A percentile compares a stretch with the other conserved stretches of the same genome.
Evolutionary conservation across 2,888 invertebrate species (phyloP).

Genomic region (Acronicta aceris): DNA sequence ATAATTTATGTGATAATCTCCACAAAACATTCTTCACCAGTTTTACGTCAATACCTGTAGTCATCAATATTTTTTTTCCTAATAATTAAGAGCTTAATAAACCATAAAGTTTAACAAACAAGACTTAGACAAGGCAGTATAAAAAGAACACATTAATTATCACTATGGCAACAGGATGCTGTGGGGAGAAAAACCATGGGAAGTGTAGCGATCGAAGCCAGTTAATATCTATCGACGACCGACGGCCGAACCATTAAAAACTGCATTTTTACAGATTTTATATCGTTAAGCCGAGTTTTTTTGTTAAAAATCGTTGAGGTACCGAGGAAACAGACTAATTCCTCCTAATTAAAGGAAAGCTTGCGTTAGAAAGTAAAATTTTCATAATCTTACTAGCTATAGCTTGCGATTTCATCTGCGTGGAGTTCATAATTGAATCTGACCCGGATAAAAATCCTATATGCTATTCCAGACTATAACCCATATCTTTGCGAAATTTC

Average conservation of each 20-base stretch:
- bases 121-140: slow-evolving; percentile 13
- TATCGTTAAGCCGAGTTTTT: slow-evolving; percentile 11
- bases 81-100: slow-evolving; percentile 17
- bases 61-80: slow-evolving; percentile 1
- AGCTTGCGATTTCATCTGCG: no score
- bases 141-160: slow-evolving; percentile 48
- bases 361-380: background rate
- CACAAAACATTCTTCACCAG: background rate
- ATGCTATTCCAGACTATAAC: no score
- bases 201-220: slow-evolving; percentile 42
- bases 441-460: no score
- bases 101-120: slow-evolving; percentile 17
- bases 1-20: background rate
- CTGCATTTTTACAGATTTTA: slow-evolving; percentile 29
- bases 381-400: background rate
- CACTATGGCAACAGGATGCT: slow-evolving; percentile 46
- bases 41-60: slow-evolving; percentile 1
- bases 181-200: slow-evolving; percentile 48
- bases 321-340: background rate
- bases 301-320: background rate
- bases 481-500: no score
- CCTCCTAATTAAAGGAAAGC: background rate
- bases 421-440: no score
- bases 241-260: slow-evolving; percentile 28
- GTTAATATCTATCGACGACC: slow-evolving; percentile 31